These are phyloP conservation scores for Furnarius figulus DNA, from an alignment of 2,113 vertebrate species.

Conservation along the genomic window DNA sequence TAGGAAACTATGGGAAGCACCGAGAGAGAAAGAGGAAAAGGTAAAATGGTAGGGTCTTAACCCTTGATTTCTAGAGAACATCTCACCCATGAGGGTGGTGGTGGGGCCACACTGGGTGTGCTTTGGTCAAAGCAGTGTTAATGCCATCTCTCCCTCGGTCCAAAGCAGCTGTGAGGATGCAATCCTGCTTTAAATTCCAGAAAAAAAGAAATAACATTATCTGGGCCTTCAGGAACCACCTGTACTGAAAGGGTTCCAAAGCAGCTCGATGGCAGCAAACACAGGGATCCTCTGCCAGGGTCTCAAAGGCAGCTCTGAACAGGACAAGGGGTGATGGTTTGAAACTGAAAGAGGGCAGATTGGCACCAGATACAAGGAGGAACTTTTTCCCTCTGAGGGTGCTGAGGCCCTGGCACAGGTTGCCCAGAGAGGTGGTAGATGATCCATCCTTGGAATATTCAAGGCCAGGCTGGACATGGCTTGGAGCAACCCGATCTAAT, in stretches of 20 bases:
- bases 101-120: constrained; percentile 35
- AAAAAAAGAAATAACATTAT: neutral
- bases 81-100: constrained; percentile 52
- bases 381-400: neutral
- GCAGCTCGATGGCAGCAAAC: neutral
- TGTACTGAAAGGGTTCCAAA: neutral
- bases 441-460: neutral
- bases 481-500: neutral
- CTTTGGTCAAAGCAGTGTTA: neutral
- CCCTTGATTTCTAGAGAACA: neutral
- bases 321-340: neutral
- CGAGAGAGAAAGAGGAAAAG: constrained; percentile 59
- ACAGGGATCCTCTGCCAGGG: neutral
- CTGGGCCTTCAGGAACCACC: neutral
- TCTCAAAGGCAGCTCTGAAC: neutral
- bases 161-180: neutral
- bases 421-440: neutral
- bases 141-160: neutral
- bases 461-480: neutral
- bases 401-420: neutral
- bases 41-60: constrained; percentile 39
- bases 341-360: neutral
- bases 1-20: constrained; percentile 64
- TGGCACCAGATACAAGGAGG: neutral
- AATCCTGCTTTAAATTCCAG: neutral